phyloP scores from a whole-genome alignment of 2,113 vertebrate species.

The Melanerpes aurifrons region DNA sequence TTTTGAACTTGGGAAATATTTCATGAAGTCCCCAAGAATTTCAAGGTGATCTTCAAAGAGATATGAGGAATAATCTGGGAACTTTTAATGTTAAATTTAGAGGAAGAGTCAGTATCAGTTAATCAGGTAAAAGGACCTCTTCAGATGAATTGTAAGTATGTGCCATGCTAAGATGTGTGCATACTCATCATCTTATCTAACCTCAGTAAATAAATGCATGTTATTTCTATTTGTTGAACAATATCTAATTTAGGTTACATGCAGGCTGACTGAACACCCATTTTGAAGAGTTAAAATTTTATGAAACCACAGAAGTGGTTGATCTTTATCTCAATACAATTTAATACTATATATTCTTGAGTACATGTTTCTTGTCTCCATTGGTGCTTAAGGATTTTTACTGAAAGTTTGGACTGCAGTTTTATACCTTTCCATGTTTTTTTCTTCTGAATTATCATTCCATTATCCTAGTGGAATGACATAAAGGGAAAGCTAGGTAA shows the following conservation, averaged over 20 bases:
- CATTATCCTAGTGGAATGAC: not conserved
- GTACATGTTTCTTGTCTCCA: not conserved
- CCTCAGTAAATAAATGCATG: not conserved
- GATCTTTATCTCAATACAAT: not conserved
- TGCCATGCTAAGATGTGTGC: no score
- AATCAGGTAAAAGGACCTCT: not conserved
- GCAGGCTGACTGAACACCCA: not conserved
- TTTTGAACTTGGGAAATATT: slow-evolving; percentile 39
- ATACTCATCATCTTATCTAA: not conserved
- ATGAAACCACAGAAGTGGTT: not conserved
- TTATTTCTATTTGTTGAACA: not conserved
- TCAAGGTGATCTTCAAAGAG: slow-evolving; percentile 45
- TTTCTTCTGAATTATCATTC: not conserved
- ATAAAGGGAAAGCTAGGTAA: not conserved
- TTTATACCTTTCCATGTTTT: not conserved
- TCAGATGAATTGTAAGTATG: not conserved
- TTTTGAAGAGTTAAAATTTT: not conserved
- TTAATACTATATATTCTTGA: not conserved
- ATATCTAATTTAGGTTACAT: not conserved
- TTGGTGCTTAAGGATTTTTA: not conserved
- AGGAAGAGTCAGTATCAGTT: not conserved
- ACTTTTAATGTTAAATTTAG: not conserved
- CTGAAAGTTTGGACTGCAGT: not conserved
- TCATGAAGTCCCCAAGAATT: not conserved
- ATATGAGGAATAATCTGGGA: not conserved